These are phyloP conservation scores for Ennomos quercinarius DNA, from an alignment of 2,888 invertebrate species.

Conservation along the genomic window DNA sequence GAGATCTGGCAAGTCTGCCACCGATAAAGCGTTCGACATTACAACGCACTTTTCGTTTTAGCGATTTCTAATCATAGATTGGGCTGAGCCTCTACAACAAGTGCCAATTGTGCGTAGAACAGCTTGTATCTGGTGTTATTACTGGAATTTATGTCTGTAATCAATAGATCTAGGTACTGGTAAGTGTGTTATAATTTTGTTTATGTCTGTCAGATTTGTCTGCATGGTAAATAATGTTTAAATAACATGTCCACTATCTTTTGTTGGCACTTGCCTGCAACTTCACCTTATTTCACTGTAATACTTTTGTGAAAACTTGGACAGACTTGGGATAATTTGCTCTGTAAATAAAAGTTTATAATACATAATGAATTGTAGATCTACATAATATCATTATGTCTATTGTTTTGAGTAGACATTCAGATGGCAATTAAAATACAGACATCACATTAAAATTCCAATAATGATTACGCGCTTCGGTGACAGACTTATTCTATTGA, in stretches of 20 bases:
- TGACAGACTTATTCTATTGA: slow-evolving; percentile 17
- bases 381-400: too few relatives aligned
- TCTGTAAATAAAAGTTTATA: too few relatives aligned
- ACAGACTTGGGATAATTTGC: too few relatives aligned
- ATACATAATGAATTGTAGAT: too few relatives aligned
- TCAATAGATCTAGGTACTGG: neutral
- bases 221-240: too few relatives aligned
- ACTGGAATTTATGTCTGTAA: slow-evolving; percentile 2
- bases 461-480: slow-evolving; percentile 5
- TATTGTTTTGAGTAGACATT: too few relatives aligned
- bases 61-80: slow-evolving; percentile 16
- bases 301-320: too few relatives aligned
- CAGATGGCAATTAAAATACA: neutral
- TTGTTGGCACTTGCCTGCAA: too few relatives aligned
- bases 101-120: slow-evolving; percentile 3
- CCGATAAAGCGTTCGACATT: slow-evolving; percentile 15
- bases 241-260: neutral
- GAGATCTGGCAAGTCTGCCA: slow-evolving; percentile 41
- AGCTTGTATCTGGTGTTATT: neutral
- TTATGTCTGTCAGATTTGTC: too few relatives aligned
- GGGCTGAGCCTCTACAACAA: neutral
- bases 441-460: slow-evolving; percentile 1
- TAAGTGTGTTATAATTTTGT: neutral
- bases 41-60: slow-evolving; percentile 9
- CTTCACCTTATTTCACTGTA: too few relatives aligned